Percentiles rank a stretch among this genome's conserved stretches.
Evolutionary conservation across 2,888 invertebrate genomes (phyloP).

Genomic region (Eilema sororculum): DNA sequence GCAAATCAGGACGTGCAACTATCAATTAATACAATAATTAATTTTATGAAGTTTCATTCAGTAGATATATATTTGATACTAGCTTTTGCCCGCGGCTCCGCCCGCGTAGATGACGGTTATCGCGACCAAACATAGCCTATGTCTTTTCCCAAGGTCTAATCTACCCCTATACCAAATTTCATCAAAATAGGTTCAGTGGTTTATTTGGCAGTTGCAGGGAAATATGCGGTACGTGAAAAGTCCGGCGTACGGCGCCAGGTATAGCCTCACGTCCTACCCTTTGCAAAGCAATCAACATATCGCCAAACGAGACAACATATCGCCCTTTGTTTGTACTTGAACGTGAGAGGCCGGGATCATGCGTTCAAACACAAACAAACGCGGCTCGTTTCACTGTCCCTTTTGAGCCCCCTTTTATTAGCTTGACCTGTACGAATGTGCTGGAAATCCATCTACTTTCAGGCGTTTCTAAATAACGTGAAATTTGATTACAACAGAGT

Average conservation of each 20-base stretch:
- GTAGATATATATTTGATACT: too few relatives aligned
- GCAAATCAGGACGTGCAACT: too few relatives aligned
- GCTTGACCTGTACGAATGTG: not conserved
- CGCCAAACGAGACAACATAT: not conserved
- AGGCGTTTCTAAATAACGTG: not conserved
- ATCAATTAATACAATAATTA: too few relatives aligned
- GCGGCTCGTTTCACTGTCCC: not conserved
- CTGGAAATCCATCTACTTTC: not conserved
- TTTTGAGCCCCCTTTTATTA: constrained; percentile 11
- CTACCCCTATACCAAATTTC: too few relatives aligned
- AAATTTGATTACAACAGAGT: not conserved
- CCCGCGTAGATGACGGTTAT: too few relatives aligned
- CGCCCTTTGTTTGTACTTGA: constrained; percentile 8
- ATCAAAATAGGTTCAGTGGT: too few relatives aligned
- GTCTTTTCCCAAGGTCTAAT: too few relatives aligned
- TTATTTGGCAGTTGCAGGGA: not conserved
- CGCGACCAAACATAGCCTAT: too few relatives aligned
- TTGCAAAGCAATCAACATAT: constrained; percentile 8
- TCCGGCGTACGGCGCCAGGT: not conserved
- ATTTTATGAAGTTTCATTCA: too few relatives aligned
- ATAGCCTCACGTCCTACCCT: not conserved
- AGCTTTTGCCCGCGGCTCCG: not conserved
- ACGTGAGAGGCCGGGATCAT: not conserved
- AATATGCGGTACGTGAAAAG: not conserved
- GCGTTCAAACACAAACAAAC: constrained; percentile 9